Conservation (phyloP, 2,797 vertebrate genomes). For the Danio albolineatus region DNA sequence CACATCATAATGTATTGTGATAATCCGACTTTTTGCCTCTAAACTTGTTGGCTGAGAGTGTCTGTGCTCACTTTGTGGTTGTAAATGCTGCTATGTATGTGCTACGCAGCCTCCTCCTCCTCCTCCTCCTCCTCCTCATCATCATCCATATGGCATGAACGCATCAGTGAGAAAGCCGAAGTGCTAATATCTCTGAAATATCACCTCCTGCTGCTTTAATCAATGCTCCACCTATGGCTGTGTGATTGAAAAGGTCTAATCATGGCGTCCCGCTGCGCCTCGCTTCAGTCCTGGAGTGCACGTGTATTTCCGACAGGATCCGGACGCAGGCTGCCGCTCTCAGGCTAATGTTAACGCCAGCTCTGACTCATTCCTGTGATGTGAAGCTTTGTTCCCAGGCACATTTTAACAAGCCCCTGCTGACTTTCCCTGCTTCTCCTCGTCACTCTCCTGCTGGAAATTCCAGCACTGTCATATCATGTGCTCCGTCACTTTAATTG, state of each 20-base stretch:
- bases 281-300: constrained; percentile 16
- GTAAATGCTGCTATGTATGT: background rate
- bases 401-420: constrained; percentile 52
- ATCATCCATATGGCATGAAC: background rate
- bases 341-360: constrained; percentile 33
- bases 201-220: constrained; percentile 31
- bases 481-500: constrained; percentile 42
- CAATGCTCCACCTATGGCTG: constrained; percentile 24
- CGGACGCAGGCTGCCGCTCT: constrained; percentile 20
- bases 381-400: constrained; percentile 44
- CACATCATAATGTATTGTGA: background rate
- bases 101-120: background rate
- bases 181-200: background rate
- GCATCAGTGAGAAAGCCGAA: background rate
- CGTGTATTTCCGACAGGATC: constrained; percentile 19
- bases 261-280: constrained; percentile 7
- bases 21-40: background rate
- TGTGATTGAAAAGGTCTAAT: background rate
- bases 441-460: constrained; percentile 39
- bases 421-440: constrained; percentile 32
- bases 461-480: constrained; percentile 46
- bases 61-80: background rate
- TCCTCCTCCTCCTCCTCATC: background rate
- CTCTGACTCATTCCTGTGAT: constrained; percentile 42
- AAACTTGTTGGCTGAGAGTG: background rate